phyloP scores from a whole-genome alignment of 2,797 vertebrate genomes.

The Eremophila alpestris region DNA sequence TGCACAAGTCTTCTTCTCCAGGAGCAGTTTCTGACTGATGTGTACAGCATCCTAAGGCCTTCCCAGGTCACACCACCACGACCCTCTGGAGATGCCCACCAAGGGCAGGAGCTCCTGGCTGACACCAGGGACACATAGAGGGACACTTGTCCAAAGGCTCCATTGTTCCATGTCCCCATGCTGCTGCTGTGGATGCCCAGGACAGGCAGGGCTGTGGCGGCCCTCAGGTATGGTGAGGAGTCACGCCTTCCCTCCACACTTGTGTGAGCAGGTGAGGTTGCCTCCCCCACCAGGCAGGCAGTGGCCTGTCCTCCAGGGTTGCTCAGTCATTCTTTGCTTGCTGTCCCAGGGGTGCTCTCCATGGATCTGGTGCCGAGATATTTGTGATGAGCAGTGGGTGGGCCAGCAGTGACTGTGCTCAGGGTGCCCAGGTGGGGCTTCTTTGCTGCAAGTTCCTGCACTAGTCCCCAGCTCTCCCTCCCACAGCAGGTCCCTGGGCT shows the following conservation, averaged over 20 bases:
- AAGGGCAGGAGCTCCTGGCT: neutral
- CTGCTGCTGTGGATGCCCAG: neutral
- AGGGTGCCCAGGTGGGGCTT: neutral
- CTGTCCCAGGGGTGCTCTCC: neutral
- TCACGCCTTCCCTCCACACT: neutral
- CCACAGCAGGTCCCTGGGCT: neutral
- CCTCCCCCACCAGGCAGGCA: neutral
- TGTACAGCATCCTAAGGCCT: neutral
- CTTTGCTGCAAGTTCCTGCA: rapidly evolving
- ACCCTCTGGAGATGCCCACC: rapidly evolving
- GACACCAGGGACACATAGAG: neutral
- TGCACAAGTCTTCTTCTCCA: neutral
- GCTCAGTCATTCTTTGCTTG: neutral
- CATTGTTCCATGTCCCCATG: rapidly evolving
- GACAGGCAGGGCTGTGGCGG: neutral
- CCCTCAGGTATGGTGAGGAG: rapidly evolving
- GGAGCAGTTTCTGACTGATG: neutral
- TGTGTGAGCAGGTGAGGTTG: rapidly evolving
- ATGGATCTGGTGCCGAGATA: rapidly evolving
- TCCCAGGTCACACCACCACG: neutral
- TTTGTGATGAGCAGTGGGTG: neutral
- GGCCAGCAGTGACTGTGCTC: neutral
- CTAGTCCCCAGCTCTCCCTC: rapidly evolving
- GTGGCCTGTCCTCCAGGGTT: neutral
- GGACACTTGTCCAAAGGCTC: neutral